A percentile compares a stretch with the other conserved stretches of the same genome.
These are phyloP conservation scores for Ormyrus nitidulus DNA, from an alignment of 2,888 invertebrate genomes.

Conservation along the genomic window DNA sequence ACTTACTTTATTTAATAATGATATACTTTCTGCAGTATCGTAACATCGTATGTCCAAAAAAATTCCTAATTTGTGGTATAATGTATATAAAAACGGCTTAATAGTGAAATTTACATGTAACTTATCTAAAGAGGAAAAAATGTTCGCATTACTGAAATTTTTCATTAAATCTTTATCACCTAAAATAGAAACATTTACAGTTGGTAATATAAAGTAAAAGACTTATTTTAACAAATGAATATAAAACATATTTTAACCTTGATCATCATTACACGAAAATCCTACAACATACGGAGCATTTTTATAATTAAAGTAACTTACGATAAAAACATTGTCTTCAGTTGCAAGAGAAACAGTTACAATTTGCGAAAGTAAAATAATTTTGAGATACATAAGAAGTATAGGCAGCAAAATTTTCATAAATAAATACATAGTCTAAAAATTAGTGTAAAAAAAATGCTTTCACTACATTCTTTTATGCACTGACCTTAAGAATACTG, in stretches of 20 bases:
- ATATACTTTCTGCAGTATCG: conserved; percentile 49
- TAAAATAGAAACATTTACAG: conserved; percentile 18
- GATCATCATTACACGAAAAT: conserved; percentile 61
- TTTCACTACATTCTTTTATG: no score
- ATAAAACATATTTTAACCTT: conserved; percentile 53
- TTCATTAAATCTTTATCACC: conserved; percentile 62
- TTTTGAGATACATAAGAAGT: neutral
- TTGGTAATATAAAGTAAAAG: no score
- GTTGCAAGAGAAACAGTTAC: conserved; percentile 17
- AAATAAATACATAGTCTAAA: neutral
- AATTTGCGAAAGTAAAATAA: conserved; percentile 15
- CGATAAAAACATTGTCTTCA: conserved; percentile 59
- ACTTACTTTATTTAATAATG: conserved; percentile 54
- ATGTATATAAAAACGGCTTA: conserved; percentile 58
- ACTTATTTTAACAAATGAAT: neutral
- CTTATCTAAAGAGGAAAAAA: conserved; percentile 60
- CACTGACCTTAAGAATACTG: no score
- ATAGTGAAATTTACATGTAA: conserved; percentile 57
- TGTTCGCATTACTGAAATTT: conserved; percentile 60
- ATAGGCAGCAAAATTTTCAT: no score
- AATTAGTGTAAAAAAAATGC: neutral
- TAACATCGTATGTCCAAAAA: conserved; percentile 64
- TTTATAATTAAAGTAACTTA: conserved; percentile 62
- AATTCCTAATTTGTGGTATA: conserved; percentile 61
- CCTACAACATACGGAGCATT: conserved; percentile 61